Evolutionary conservation across 2,888 invertebrate genomes (phyloP).

Genomic region (Ennomos erosarius): DNA sequence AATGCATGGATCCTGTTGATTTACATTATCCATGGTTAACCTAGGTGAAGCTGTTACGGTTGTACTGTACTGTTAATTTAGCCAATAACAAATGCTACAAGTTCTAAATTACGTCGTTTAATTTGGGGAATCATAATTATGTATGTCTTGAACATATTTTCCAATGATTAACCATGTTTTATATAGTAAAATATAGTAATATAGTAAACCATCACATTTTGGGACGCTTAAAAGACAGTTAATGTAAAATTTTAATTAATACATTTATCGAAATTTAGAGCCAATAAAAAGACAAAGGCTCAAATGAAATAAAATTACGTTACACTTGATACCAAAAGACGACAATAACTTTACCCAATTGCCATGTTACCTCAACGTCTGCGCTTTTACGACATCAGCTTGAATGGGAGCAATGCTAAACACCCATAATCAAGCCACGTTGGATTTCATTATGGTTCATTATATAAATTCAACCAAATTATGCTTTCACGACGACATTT

Average conservation of each 20-base stretch:
- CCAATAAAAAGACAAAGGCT: no score
- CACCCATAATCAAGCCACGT: conserved; percentile 18
- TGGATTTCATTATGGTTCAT: conserved; percentile 36
- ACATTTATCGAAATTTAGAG: no score
- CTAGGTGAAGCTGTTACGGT: conserved; percentile 14
- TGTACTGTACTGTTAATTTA: conserved; percentile 16
- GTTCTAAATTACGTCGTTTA: background rate
- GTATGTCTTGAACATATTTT: no score
- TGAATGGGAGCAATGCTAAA: conserved; percentile 41
- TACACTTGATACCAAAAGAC: background rate
- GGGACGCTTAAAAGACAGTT: no score
- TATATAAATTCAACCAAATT: conserved; percentile 50
- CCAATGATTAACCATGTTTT: no score
- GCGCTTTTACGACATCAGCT: background rate
- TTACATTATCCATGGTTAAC: conserved; percentile 43
- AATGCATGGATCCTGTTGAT: conserved; percentile 50
- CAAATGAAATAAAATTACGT: background rate
- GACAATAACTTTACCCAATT: background rate
- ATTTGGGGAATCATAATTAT: no score
- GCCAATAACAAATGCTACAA: conserved; percentile 4
- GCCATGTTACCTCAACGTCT: background rate
- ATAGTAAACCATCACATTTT: no score
- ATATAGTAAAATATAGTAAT: no score
- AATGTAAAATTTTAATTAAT: no score
- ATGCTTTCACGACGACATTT: conserved; percentile 53